A percentile compares a stretch with the other conserved stretches of the same genome.
These are phyloP conservation scores for Epicauta chinensis DNA, from an alignment of 1,140 invertebrate species.

Conservation along the genomic window DNA sequence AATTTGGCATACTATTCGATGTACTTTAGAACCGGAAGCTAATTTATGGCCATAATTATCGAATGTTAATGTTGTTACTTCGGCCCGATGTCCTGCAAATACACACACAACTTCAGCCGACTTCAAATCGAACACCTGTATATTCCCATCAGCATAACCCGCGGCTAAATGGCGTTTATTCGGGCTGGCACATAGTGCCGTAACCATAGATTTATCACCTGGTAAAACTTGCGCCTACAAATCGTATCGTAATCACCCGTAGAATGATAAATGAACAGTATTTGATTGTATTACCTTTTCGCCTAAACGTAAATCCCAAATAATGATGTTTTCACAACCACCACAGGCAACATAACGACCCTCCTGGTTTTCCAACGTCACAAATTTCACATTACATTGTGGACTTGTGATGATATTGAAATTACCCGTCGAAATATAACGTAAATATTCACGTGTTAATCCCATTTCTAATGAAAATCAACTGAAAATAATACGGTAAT, in stretches of 20 bases:
- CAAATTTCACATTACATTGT: slow-evolving; percentile 72
- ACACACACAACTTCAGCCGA: slow-evolving; percentile 65
- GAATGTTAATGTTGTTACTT: slow-evolving; percentile 76
- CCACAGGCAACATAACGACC: slow-evolving; percentile 81
- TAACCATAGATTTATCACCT: slow-evolving; percentile 73
- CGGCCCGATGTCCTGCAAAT: slow-evolving; percentile 84
- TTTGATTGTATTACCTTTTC: slow-evolving; percentile 64
- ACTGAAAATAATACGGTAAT: no score
- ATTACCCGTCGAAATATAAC: slow-evolving; percentile 72
- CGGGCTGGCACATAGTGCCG: slow-evolving; percentile 62
- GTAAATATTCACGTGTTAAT: slow-evolving; percentile 93
- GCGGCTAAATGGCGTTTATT: slow-evolving; percentile 75
- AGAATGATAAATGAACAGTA: not conserved
- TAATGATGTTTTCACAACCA: slow-evolving; percentile 85
- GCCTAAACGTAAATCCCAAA: slow-evolving; percentile 89
- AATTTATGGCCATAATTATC: slow-evolving; percentile 73
- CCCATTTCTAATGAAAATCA: slow-evolving; percentile 61
- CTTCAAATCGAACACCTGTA: slow-evolving; percentile 73
- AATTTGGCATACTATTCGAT: not conserved
- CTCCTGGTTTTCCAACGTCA: slow-evolving; percentile 64
- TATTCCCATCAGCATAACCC: slow-evolving; percentile 85
- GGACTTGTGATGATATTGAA: slow-evolving; percentile 82
- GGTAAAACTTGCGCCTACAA: slow-evolving; percentile 62
- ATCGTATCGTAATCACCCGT: slow-evolving; percentile 16
- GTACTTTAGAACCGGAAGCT: slow-evolving; percentile 80